phyloP scores from a whole-genome alignment of 2,888 invertebrate species.

The Tuberolachnus salignus region DNA sequence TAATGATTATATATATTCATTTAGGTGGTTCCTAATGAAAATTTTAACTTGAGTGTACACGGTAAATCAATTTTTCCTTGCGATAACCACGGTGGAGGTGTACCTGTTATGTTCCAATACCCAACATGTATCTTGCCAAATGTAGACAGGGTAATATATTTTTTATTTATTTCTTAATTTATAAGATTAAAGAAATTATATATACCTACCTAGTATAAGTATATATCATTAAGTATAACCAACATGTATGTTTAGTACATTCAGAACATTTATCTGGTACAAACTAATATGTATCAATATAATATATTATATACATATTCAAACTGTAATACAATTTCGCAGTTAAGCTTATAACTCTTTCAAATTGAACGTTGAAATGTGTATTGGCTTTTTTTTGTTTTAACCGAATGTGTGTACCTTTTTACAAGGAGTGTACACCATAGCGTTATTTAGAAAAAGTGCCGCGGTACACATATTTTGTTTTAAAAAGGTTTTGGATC shows the following conservation, averaged over 20 bases:
- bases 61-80: slow-evolving; percentile 84
- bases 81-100: slow-evolving; percentile 71
- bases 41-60: slow-evolving; percentile 82
- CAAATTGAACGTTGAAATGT: not conserved
- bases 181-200: not conserved
- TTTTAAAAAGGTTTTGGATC: too few species aligned
- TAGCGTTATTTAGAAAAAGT: too few species aligned
- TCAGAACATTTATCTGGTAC: too few species aligned
- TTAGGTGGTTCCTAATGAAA: slow-evolving; percentile 43
- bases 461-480: too few species aligned
- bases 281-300: not conserved
- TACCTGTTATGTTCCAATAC: slow-evolving; percentile 82
- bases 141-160: slow-evolving; percentile 65
- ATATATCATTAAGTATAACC: too few species aligned
- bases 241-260: too few species aligned
- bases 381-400: too few species aligned
- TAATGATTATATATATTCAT: not conserved
- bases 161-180: not conserved
- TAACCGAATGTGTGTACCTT: too few species aligned
- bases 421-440: too few species aligned
- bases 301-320: not conserved
- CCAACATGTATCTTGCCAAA: slow-evolving; percentile 79
- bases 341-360: not conserved
- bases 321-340: not conserved
- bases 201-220: too few species aligned